Conservation (phyloP, 2,888 invertebrate genomes). For the Tiphia femorata region DNA sequence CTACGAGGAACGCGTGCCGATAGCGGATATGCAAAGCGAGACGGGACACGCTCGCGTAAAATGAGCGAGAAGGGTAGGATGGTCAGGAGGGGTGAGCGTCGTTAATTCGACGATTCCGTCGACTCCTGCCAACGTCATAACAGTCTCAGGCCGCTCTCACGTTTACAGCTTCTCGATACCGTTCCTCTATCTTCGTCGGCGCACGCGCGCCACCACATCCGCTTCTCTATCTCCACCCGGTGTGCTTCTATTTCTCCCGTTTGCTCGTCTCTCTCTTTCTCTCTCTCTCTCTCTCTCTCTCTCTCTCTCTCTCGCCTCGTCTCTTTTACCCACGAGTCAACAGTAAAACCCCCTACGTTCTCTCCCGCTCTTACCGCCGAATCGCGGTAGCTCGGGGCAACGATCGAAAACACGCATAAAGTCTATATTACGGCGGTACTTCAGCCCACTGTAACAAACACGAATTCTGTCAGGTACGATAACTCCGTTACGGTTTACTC, state of each 20-base stretch:
- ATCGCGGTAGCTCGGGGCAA: not conserved
- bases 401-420: not conserved
- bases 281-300: not conserved
- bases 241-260: not conserved
- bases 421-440: not conserved
- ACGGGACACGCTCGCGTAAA: no score
- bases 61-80: no score
- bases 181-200: no score
- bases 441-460: not conserved
- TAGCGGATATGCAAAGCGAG: no score
- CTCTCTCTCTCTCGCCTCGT: no score
- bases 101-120: not conserved
- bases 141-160: not conserved
- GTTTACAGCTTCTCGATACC: not conserved
- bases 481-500: slow-evolving; percentile 4
- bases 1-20: no score
- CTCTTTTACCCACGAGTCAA: not conserved
- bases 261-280: not conserved
- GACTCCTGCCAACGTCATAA: not conserved
- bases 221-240: not conserved
- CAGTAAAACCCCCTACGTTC: not conserved
- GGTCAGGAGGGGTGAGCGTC: not conserved
- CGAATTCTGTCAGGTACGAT: not conserved
- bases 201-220: not conserved
- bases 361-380: not conserved